Percentiles rank a stretch among this genome's conserved stretches.
These are phyloP conservation scores for Melikaiella ostensackeni DNA, from an alignment of 2,888 invertebrate species.

Conservation along the genomic window DNA sequence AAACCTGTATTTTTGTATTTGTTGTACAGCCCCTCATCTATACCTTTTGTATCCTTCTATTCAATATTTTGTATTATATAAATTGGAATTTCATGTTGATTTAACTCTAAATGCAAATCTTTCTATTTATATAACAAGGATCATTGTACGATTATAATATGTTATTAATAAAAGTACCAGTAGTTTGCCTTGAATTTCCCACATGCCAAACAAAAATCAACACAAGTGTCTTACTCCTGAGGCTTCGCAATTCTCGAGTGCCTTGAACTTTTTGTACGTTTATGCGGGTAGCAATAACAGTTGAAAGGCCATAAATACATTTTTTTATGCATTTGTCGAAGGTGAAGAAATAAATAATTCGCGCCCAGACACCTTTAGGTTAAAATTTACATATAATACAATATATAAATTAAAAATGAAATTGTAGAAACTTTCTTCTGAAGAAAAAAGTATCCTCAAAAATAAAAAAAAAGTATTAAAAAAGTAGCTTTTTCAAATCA, in stretches of 20 bases:
- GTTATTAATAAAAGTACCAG: neutral
- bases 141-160: neutral
- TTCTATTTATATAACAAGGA: neutral
- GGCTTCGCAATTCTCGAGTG: conserved; percentile 6
- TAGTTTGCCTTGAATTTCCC: neutral
- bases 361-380: neutral
- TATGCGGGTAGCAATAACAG: conserved; percentile 19
- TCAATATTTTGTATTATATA: neutral
- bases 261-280: conserved; percentile 1
- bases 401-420: no score
- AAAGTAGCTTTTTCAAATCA: no score
- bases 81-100: neutral
- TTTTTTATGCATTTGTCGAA: neutral
- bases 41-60: neutral
- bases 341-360: neutral
- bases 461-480: no score
- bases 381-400: no score
- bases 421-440: no score
- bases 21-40: neutral
- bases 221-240: neutral
- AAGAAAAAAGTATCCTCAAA: no score
- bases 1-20: conserved; percentile 5
- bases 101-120: neutral
- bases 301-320: conserved; percentile 12
- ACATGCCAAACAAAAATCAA: neutral